A percentile compares a stretch with the other conserved stretches of the same genome.
Evolutionary conservation across 2,113 vertebrate genomes (phyloP).

Genomic region (Oryzias curvinotus): DNA sequence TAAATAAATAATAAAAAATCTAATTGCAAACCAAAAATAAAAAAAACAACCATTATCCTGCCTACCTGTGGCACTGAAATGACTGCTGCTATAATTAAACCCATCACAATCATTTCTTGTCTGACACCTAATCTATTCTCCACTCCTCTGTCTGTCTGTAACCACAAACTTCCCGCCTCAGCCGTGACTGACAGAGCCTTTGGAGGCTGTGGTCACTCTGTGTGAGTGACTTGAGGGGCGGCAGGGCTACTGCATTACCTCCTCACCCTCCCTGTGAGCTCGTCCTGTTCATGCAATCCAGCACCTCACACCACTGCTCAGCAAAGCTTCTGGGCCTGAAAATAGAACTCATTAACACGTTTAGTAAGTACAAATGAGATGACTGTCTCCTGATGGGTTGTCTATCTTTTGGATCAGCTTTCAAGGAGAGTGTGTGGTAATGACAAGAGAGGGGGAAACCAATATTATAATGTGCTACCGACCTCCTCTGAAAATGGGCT

Average conservation of each 20-base stretch:
- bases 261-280: constrained; percentile 25
- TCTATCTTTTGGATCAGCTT: constrained; percentile 85
- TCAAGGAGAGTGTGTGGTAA: constrained; percentile 80
- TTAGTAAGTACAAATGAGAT: constrained; percentile 83
- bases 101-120: constrained; percentile 63
- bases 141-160: constrained; percentile 49
- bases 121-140: constrained; percentile 66
- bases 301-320: constrained; percentile 68
- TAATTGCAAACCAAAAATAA: too few species aligned
- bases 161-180: constrained; percentile 65
- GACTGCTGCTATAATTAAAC: constrained; percentile 66
- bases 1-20: too few species aligned
- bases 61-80: constrained; percentile 56
- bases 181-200: constrained; percentile 73
- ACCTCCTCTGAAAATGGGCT: constrained; percentile 68
- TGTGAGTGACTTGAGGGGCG: constrained; percentile 61
- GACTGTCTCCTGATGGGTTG: constrained; percentile 81
- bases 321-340: constrained; percentile 68
- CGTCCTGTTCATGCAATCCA: constrained; percentile 56
- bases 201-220: constrained; percentile 67
- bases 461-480: constrained; percentile 81
- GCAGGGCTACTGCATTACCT: constrained; percentile 59
- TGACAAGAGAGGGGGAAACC: constrained; percentile 77
- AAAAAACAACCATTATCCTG: constrained; percentile 25
- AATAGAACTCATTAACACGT: constrained; percentile 87